These are phyloP conservation scores for Zophobas morio DNA, from an alignment of 1,140 invertebrate species.

Conservation along the genomic window DNA sequence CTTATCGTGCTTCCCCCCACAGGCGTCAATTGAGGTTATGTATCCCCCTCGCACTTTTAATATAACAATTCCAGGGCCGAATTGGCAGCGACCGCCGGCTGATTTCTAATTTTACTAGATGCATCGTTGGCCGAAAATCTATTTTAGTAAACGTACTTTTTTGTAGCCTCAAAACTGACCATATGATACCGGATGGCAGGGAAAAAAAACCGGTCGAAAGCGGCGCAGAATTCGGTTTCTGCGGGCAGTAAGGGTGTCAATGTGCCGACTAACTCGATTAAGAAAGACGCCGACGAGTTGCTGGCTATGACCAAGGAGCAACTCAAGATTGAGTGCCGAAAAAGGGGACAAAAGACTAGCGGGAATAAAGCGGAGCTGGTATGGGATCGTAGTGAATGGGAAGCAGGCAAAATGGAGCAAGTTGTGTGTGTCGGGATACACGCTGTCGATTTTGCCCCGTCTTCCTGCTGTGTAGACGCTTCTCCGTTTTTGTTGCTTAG, in stretches of 20 bases:
- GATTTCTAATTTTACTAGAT: no score
- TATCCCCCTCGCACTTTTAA: neutral
- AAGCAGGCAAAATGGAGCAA: neutral
- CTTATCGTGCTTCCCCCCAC: neutral
- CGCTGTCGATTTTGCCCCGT: no score
- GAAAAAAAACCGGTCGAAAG: slow-evolving; percentile 54
- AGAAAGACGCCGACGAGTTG: slow-evolving; percentile 67
- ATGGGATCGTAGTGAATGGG: slow-evolving; percentile 54
- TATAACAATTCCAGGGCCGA: neutral
- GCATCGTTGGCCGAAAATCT: no score
- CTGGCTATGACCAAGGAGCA: slow-evolving; percentile 74
- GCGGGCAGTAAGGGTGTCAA: slow-evolving; percentile 4
- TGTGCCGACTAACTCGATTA: slow-evolving; percentile 6
- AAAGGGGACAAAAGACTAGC: slow-evolving; percentile 73
- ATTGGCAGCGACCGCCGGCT: neutral
- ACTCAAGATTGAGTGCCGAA: slow-evolving; percentile 73
- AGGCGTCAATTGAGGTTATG: slow-evolving; percentile 14
- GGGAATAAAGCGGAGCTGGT: slow-evolving; percentile 78
- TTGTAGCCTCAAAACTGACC: slow-evolving; percentile 7
- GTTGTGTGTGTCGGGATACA: no score
- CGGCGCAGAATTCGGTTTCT: slow-evolving; percentile 52
- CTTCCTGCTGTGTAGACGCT: neutral
- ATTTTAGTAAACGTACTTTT: neutral
- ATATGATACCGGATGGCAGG: slow-evolving; percentile 51
- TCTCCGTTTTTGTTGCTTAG: neutral